phyloP scores from a whole-genome alignment of 2,888 invertebrate species.

The Acrobasis repandana region DNA sequence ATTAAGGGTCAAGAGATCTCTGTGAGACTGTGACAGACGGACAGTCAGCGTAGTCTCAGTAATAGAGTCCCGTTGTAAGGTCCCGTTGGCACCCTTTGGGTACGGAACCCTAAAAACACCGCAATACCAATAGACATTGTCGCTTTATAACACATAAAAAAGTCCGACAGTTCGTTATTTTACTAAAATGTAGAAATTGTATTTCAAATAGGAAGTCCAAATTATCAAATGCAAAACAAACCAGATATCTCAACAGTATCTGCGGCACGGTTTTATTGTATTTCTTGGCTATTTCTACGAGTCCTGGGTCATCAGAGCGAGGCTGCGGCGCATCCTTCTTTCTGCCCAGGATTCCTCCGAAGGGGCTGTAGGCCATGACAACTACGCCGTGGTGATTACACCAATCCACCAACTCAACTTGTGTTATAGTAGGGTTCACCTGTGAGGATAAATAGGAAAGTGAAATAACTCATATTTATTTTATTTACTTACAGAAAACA shows the following conservation, averaged over 20 bases:
- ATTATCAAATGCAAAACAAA: constrained; percentile 63
- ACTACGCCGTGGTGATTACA: constrained; percentile 86
- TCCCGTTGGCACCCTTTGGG: too few species aligned
- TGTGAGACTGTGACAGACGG: too few species aligned
- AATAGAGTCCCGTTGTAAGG: too few species aligned
- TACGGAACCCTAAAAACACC: too few species aligned
- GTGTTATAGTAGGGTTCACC: constrained; percentile 88
- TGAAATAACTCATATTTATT: too few species aligned
- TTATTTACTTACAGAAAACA: constrained; percentile 11
- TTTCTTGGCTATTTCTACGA: constrained; percentile 80
- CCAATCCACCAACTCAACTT: constrained; percentile 86
- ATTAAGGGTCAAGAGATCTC: too few species aligned
- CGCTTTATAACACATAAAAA: too few species aligned
- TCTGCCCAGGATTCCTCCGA: constrained; percentile 81
- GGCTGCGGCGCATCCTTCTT: constrained; percentile 69
- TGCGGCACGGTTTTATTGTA: constrained; percentile 86
- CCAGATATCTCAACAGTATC: constrained; percentile 86
- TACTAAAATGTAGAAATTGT: too few species aligned
- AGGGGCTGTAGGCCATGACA: constrained; percentile 88
- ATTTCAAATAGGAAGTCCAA: too few species aligned
- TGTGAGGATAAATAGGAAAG: constrained; percentile 50
- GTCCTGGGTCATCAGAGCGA: constrained; percentile 76
- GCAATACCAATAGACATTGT: too few species aligned
- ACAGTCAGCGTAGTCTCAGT: too few species aligned
- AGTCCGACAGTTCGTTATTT: too few species aligned